Evolutionary conservation across 2,888 invertebrate genomes (phyloP).

Genomic region (Perdita meconis): DNA sequence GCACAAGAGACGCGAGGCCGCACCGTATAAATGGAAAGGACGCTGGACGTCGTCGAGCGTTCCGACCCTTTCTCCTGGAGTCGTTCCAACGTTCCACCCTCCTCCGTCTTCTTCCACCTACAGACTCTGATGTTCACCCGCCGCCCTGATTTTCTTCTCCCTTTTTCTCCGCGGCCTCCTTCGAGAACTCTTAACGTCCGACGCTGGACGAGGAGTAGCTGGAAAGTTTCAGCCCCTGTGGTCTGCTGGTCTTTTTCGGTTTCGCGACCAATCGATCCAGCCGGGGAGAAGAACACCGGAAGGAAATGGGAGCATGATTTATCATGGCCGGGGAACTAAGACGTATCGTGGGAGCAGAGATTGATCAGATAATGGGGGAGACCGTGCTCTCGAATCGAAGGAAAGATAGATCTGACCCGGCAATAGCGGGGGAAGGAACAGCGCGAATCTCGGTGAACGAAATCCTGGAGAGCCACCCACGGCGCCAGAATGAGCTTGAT

Average conservation of each 20-base stretch:
- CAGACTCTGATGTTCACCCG: neutral
- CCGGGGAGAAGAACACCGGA: neutral
- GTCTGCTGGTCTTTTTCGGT: slow-evolving; percentile 18
- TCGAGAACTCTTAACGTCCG: slow-evolving; percentile 61
- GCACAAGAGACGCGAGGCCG: slow-evolving; percentile 21
- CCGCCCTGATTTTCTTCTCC: slow-evolving; percentile 9
- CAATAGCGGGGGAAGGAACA: neutral
- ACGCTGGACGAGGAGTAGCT: slow-evolving; percentile 42
- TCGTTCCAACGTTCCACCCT: slow-evolving; percentile 31
- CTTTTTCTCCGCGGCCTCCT: slow-evolving; percentile 43
- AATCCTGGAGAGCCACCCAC: slow-evolving; percentile 6
- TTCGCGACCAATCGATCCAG: slow-evolving; percentile 18
- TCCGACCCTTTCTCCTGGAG: slow-evolving; percentile 42
- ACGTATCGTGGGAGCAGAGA: slow-evolving; percentile 22
- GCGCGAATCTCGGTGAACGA: slow-evolving; percentile 20
- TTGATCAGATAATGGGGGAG: slow-evolving; percentile 24
- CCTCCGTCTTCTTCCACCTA: slow-evolving; percentile 1
- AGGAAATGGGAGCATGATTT: slow-evolving; percentile 59
- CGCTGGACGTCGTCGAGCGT: slow-evolving; percentile 41
- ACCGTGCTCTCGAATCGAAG: neutral
- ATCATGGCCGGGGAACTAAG: slow-evolving; percentile 48
- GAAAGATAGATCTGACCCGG: neutral
- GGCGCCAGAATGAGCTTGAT: no score
- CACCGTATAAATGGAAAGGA: slow-evolving; percentile 67
- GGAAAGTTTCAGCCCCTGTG: slow-evolving; percentile 56